These are phyloP conservation scores for Sclerodermus sp. DNA, from an alignment of 2,888 invertebrate species.

Conservation along the genomic window DNA sequence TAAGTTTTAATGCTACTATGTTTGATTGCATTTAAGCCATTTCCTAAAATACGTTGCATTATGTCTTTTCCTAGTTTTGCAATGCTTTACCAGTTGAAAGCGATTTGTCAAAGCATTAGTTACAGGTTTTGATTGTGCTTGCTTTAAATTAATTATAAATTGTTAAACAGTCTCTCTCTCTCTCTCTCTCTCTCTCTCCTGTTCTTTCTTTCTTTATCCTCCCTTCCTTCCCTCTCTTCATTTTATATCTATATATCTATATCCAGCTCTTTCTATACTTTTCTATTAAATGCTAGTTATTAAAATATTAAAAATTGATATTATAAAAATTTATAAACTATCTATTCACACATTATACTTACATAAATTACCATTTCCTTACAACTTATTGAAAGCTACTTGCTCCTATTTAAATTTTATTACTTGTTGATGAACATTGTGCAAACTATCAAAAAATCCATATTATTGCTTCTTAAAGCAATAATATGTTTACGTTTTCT, in stretches of 20 bases:
- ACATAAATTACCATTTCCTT: slow-evolving; percentile 21
- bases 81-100: slow-evolving; percentile 51
- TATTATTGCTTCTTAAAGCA: slow-evolving; percentile 19
- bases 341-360: slow-evolving; percentile 16
- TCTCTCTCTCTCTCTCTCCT: background rate
- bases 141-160: background rate
- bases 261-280: background rate
- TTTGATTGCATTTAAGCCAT: too few species aligned
- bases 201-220: background rate
- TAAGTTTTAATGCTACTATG: slow-evolving; percentile 18
- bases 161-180: background rate
- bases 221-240: background rate
- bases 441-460: slow-evolving; percentile 15
- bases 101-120: slow-evolving; percentile 49
- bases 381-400: slow-evolving; percentile 15
- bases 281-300: background rate
- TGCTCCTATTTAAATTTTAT: slow-evolving; percentile 1
- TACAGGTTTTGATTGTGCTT: too few species aligned
- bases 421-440: background rate
- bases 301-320: background rate
- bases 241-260: background rate
- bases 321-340: slow-evolving; percentile 1
- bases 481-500: slow-evolving; percentile 10
- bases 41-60: too few species aligned
- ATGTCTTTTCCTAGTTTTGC: slow-evolving; percentile 47